Evolutionary conservation across 2,113 vertebrate genomes (phyloP).

Genomic region (Semnornis frantzii): DNA sequence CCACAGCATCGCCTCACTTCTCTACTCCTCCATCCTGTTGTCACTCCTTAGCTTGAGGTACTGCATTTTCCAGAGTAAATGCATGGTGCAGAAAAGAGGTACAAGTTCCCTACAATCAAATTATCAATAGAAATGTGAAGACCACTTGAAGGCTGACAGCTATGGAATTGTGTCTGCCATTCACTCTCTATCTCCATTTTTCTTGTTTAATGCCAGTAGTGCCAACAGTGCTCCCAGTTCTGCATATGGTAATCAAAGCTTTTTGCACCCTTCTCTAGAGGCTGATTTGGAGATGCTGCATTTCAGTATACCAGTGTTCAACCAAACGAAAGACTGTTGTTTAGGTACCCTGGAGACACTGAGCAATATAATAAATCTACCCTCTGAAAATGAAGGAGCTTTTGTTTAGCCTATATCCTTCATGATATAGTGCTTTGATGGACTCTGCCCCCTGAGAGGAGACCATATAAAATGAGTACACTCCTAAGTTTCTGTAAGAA

Average conservation of each 20-base stretch:
- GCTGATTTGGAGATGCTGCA: not conserved
- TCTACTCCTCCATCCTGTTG: not conserved
- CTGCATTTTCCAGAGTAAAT: constrained; percentile 12
- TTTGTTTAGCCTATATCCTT: constrained; percentile 3
- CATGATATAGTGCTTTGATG: constrained; percentile 1
- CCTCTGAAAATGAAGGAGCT: constrained; percentile 6
- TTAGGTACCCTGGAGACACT: not conserved
- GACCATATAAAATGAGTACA: constrained; percentile 1
- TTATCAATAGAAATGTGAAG: not conserved
- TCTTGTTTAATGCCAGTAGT: not conserved
- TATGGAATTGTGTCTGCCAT: constrained; percentile 1
- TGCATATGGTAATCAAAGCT: not conserved
- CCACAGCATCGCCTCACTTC: not conserved
- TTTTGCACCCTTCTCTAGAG: not conserved
- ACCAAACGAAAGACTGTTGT: not conserved
- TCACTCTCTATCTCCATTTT: not conserved
- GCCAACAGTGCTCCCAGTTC: not conserved
- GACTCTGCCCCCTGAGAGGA: not conserved
- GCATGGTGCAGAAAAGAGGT: not conserved
- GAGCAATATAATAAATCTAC: constrained; percentile 7
- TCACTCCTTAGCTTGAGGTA: not conserved
- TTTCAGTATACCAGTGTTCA: not conserved
- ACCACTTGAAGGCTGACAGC: not conserved
- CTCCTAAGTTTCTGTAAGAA: constrained; percentile 39
- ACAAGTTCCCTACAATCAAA: constrained; percentile 8